Evolutionary conservation across 2,888 invertebrate genomes (phyloP), one percentile per base, ranked within the genome.

Genomic region (Stenodema calcarata): DNA sequence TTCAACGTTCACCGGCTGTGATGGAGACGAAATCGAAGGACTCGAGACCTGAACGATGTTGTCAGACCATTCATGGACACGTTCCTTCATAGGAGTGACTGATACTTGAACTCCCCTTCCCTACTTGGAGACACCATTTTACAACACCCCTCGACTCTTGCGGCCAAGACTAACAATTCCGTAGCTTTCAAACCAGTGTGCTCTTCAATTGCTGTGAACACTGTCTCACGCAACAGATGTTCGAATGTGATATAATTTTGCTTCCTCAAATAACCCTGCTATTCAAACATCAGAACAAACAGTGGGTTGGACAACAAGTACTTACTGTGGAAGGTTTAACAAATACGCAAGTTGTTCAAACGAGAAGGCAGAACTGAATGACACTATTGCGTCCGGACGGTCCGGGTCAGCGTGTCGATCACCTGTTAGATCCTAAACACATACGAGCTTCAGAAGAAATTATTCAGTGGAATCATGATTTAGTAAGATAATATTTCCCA

Each of bases 61-160:
- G 70, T 70, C 70, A n/a, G 70, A 70, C 70, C 70, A 70, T 70
- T 70, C 70, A 35, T 35, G 70, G 54, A 18, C 54, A 54, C 54
- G 18, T 18, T 54, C 54, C 9, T n/a, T 12, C 28, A 9, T 14
- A 1, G 2, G 70, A 35, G 70, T 70, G 70, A 70, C 30, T 70
- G 70, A 70, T 28, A 28, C 16, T 28, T 35, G 12, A n/a, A n/a
- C 30, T 6, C 14, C 14, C 11, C 16, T 70, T 35, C 70, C 70
- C n/a, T 70, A 28, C 70, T 35, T 70, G 30, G 35, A n/a, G 70
- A 70, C 70, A 70, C 70, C 35, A 35, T 70, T 70, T 28, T 70
- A 70, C 70, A n/a, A 70, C 70, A 70, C 28, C 70, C 28, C 35
- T 35, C 70, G 28, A 14, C 28, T 70, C 28, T 14, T 14, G 28